Evolutionary conservation across 2,888 invertebrate genomes (phyloP), one percentile per base, ranked within the genome.

Genomic region (Poecilus cupreus): DNA sequence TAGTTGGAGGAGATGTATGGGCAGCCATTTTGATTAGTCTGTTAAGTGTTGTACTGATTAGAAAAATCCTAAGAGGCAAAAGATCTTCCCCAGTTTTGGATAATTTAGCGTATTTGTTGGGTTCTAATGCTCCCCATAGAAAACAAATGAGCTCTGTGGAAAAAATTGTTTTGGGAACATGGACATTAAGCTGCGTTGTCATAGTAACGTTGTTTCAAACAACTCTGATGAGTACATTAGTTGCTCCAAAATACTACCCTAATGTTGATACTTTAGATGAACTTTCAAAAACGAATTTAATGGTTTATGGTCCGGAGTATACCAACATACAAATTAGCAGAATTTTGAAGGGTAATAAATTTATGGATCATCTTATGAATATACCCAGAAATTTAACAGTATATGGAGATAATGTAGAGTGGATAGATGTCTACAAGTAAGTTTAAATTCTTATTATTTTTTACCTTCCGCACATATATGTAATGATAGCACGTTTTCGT

Each of bases 351-450:
- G 46, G 22, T 26, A 37, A 49, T 11, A 79, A 37, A 70, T 51
- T 70, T 54, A 79, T 70, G 79, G 49, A 32, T 3, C 32, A 18
- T 16, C 16, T 64, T 57, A n/a, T 6, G 8, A 32, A 18, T 32
- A 11, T 60, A 10, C 81, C 81, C 1, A 72, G 75, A 26, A 26
- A 81, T 46, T 0, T 81, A 6, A 81, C 46, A 5, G 32, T 75
- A 18, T 81, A 81, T 81, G 81, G 81, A 11, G 46, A 60, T 16
- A 32, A 75, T 32, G 37, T 64, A 32, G 26, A 57, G 0, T 81
- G 81, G 81, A 75, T 81, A 20, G 75, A 81, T 26, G n/a, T 6
- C 10, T 80, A 80, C 32, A 80, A 26, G 79, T 79, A 79, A 20
- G 79, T 68, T 24, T 57, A 24, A 24, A 24, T 60, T 60, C 24